phyloP scores from a whole-genome alignment of 1,140 invertebrate genomes.

The Theocolax elegans region DNA sequence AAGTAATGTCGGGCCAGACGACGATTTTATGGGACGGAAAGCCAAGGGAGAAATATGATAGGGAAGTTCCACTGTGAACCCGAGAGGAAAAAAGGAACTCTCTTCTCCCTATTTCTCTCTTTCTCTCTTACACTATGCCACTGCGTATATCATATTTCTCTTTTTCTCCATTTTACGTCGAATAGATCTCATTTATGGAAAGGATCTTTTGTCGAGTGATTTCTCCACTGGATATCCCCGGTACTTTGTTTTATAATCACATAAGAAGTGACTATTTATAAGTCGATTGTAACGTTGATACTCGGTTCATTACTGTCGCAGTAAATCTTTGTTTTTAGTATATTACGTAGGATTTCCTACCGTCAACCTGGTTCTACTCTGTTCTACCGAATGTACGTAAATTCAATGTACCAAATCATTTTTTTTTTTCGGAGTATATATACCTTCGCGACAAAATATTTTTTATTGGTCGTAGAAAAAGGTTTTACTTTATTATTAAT shows the following conservation, averaged over 20 bases:
- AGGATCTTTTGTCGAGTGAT: constrained; percentile 7
- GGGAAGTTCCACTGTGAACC: constrained; percentile 18
- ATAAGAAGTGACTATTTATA: too few species aligned
- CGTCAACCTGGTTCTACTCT: too few species aligned
- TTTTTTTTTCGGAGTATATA: too few species aligned
- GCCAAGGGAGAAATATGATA: constrained; percentile 20
- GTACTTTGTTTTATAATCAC: not conserved
- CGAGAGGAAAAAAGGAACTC: constrained; percentile 21
- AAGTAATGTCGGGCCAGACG: constrained; percentile 22
- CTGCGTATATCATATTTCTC: constrained; percentile 27
- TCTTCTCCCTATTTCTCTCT: too few species aligned
- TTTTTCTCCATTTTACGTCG: not conserved
- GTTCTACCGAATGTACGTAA: too few species aligned
- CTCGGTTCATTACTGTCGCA: too few species aligned
- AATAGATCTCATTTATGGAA: constrained; percentile 24
- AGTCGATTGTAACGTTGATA: too few species aligned
- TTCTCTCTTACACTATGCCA: not conserved
- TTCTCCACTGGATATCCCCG: not conserved
- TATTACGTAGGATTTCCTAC: too few species aligned
- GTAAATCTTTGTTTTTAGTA: not conserved
- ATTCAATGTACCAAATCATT: too few species aligned
- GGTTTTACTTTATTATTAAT: too few species aligned
- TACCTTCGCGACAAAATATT: too few species aligned
- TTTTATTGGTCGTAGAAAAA: too few species aligned
- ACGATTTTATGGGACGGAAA: constrained; percentile 32